phyloP scores from a whole-genome alignment of 2,797 vertebrate species.

The Gephyroberyx darwinii region DNA sequence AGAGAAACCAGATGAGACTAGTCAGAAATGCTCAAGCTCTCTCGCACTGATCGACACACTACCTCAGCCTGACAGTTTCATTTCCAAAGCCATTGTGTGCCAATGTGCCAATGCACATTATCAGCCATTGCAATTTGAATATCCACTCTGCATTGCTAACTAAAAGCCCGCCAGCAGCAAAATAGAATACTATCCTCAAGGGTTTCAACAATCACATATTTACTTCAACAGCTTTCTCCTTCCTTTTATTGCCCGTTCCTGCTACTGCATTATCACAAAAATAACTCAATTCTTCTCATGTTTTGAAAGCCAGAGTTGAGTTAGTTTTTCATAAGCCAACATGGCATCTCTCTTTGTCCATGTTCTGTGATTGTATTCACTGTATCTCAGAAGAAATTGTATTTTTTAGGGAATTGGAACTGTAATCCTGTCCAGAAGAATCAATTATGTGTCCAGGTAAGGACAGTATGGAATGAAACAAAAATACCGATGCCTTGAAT shows the following conservation, averaged over 20 bases:
- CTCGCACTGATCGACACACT: constrained; percentile 55
- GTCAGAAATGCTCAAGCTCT: constrained; percentile 62
- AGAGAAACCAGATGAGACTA: constrained; percentile 68
- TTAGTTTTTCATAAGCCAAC: constrained; percentile 50
- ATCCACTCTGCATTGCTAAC: constrained; percentile 39
- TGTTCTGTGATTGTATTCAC: constrained; percentile 46
- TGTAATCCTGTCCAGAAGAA: constrained; percentile 65
- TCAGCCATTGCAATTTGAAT: constrained; percentile 42
- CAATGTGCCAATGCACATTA: constrained; percentile 43
- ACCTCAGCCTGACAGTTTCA: constrained; percentile 66
- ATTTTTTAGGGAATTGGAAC: constrained; percentile 32
- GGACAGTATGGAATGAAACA: constrained; percentile 50
- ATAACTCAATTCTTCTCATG: constrained; percentile 33
- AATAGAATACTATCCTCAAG: constrained; percentile 24
- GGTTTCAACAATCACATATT: constrained; percentile 46
- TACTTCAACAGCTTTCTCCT: constrained; percentile 34
- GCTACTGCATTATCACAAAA: constrained; percentile 41
- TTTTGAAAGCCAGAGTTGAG: constrained; percentile 55
- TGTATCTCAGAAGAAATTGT: constrained; percentile 32
- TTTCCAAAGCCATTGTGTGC: constrained; percentile 62
- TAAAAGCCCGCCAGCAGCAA: constrained; percentile 34
- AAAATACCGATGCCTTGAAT: constrained; percentile 31
- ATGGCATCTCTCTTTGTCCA: constrained; percentile 67
- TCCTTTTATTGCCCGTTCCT: constrained; percentile 47
- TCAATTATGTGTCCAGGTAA: constrained; percentile 70